Conservation (phyloP, 2,888 invertebrate genomes). For the Mythimna lalbum region DNA sequence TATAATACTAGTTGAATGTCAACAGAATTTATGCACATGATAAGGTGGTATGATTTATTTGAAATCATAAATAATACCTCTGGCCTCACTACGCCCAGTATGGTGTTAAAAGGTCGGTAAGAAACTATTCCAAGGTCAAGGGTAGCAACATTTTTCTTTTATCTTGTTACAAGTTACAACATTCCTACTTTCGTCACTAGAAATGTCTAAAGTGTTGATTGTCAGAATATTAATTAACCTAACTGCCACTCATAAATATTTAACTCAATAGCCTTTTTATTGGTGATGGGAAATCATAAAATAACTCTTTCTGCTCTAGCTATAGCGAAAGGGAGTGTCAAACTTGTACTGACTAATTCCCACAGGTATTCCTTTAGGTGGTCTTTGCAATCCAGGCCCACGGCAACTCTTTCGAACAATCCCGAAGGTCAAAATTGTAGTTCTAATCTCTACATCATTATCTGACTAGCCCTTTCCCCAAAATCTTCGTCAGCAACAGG, state of each 20-base stretch:
- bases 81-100: background rate
- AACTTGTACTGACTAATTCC: too few relatives aligned
- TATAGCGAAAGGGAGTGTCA: too few relatives aligned
- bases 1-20: background rate
- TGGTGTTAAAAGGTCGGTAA: conserved; percentile 1
- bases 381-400: too few relatives aligned
- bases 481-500: too few relatives aligned
- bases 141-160: conserved; percentile 10
- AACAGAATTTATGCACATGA: background rate
- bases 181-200: background rate
- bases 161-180: conserved; percentile 13
- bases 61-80: background rate
- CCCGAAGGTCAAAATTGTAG: too few relatives aligned
- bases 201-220: background rate
- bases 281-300: too few relatives aligned
- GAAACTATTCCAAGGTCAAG: conserved; percentile 5
- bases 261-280: too few relatives aligned
- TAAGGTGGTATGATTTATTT: background rate
- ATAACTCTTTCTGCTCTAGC: too few relatives aligned
- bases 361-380: too few relatives aligned
- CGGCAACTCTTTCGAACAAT: too few relatives aligned
- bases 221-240: background rate
- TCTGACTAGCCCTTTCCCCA: too few relatives aligned
- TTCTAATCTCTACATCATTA: too few relatives aligned
- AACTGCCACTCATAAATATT: background rate